Evolutionary conservation across 2,888 invertebrate species (phyloP), one percentile per base, ranked within the genome.

Genomic region (Chelonus formosanus): DNA sequence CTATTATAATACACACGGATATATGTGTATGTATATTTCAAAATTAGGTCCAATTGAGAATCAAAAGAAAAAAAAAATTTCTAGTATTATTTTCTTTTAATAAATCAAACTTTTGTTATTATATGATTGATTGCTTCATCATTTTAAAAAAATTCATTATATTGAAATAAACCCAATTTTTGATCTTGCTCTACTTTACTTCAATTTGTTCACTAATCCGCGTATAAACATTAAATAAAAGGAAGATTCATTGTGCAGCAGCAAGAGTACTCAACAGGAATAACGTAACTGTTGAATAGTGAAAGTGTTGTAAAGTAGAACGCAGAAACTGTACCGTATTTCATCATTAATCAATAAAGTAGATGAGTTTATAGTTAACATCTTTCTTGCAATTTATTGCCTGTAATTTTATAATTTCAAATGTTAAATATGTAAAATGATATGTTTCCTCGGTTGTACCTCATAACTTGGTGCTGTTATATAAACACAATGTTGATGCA

Each of bases 261-360:
- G 52, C 20, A 50, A 20, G 44, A 55, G 40, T 52, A 63, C 54
- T 36, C 35, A 60, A 57, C 63, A 74, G 77, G 71, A 74, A 77
- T 81, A 83, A 82, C 83, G 83, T 83, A 83, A 83, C 82, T 79
- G 78, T 70, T 78, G 79, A 80, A 83, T 80, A 83, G 83, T 83
- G 83, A 83, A 83, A 83, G 83, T 83, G 72, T 72, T 67, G 75
- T 72, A 76, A 81, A 81, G 79, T 81, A 75, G 81, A 71, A 75
- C 81, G 76, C 67, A 64, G 67, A 74, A 70, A 70, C 67, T 73
- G 68, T 72, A 61, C 65, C 68, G 67, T 67, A 70, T 71, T 71
- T 77, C 78, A 74, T 77, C 75, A 79, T 77, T 78, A 78, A 77
- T 78, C 78, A 76, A 78, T 75, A 75, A 76, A 75, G 71, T 64